Base-by-base conservation (phyloP, 2,888 invertebrate species). In the Ichneumoninae sp. region DNA sequence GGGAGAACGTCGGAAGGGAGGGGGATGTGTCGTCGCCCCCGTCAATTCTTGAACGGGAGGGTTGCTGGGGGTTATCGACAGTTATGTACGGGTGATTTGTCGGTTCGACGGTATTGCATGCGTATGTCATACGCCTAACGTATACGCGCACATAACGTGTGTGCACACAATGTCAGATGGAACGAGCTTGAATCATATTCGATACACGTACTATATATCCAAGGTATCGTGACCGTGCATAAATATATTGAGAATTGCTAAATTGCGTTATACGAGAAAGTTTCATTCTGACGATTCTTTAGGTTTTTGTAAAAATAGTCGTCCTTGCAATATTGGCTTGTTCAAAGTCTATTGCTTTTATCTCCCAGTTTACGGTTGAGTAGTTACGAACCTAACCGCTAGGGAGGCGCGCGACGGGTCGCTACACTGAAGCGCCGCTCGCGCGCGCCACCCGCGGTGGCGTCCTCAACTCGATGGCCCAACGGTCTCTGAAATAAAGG, bases 71-170 rank as follows among this genome's bases (percentile, higher is more conserved):
- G 65, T 78, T 84, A 84, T 84, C 81, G 81, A 84, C 84, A 81
- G 73, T 84, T 81, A 77, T 77, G 63, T 77, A 73, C 65, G 78
- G 54, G 68, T 84, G 81, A 84, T 84, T 81, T 84, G 81, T 84
- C 78, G 81, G 74, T 81, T 81, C 78, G 69, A 81, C 69, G 77
- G 63, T 65, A 50, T 68, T 63, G 54, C 77, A 69, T 78, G 74
- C 68, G 68, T 74, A 69, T 78, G 74, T 70, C 81, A 70, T 66
- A 16, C 76, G 36, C 36, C 36, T 26, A 70, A 74, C 47, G 19
- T 19, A 22, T 10, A 50, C 52, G 22, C 30, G 26, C 68, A 36
- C 26, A 33, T 54, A 22, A 63, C 65, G 54, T 52, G 65, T 68
- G 40, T 44, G 36, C 70, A 63, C 52, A 60, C 13, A 22, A 60